phyloP scores from a whole-genome alignment of 2,797 vertebrate genomes.

The Arnoldichthys spilopterus region DNA sequence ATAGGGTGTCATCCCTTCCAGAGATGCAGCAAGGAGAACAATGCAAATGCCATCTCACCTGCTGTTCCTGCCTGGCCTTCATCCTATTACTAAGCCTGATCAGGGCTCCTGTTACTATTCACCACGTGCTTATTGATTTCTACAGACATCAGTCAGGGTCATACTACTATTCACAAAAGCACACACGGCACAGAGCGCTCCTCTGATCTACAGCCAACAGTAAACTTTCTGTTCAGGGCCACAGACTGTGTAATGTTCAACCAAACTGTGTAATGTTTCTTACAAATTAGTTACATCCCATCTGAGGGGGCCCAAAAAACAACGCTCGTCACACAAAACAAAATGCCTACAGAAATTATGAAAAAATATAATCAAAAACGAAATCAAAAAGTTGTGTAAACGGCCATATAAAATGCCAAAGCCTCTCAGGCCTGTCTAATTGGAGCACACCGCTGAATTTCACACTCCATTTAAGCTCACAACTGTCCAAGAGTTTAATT shows the following conservation, averaged over 20 bases:
- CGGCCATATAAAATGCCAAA: background rate
- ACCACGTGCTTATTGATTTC: constrained; percentile 66
- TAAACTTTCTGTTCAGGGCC: constrained; percentile 14
- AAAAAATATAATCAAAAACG: background rate
- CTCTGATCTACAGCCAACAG: constrained; percentile 7
- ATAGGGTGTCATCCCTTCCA: constrained; percentile 50
- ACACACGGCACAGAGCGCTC: background rate
- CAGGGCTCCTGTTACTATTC: constrained; percentile 64
- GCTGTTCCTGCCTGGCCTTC: constrained; percentile 59
- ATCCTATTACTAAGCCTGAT: constrained; percentile 67
- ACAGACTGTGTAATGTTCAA: constrained; percentile 22
- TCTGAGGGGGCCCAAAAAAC: background rate
- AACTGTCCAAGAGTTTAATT: no score
- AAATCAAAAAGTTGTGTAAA: background rate
- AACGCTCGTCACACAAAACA: background rate
- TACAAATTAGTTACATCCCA: background rate
- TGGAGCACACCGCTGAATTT: background rate
- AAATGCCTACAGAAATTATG: background rate
- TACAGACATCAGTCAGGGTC: constrained; percentile 63
- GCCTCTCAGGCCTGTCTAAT: background rate
- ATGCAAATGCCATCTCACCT: constrained; percentile 56
- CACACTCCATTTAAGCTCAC: background rate
- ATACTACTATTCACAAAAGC: constrained; percentile 52
- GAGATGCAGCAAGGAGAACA: constrained; percentile 53
- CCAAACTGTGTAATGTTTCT: constrained; percentile 13